These are phyloP conservation scores for Craniophora ligustri DNA, from an alignment of 2,888 invertebrate species.

Conservation along the genomic window DNA sequence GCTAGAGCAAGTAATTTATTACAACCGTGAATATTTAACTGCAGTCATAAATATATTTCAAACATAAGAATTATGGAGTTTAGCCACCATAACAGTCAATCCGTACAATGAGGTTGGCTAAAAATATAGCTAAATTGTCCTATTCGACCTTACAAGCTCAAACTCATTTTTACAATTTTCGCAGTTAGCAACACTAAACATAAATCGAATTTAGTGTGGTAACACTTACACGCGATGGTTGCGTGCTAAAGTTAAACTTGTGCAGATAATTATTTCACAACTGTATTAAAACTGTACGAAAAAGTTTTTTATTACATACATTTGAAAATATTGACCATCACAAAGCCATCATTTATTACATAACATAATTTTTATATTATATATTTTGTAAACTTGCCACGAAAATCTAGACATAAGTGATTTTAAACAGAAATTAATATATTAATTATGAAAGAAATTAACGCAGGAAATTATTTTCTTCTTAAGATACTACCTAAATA, in stretches of 20 bases:
- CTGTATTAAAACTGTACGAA: neutral
- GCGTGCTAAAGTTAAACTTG: slow-evolving; percentile 44
- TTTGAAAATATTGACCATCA: too few species aligned
- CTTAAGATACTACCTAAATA: too few species aligned
- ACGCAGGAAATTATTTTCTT: too few species aligned
- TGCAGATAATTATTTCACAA: slow-evolving; percentile 35
- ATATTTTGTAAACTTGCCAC: too few species aligned
- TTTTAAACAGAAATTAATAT: too few species aligned
- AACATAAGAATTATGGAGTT: slow-evolving; percentile 23
- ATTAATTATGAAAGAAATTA: too few species aligned
- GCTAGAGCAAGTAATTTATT: slow-evolving; percentile 18
- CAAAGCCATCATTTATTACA: too few species aligned
- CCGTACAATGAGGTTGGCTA: slow-evolving; percentile 21
- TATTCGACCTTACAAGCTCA: slow-evolving; percentile 32
- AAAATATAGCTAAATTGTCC: slow-evolving; percentile 25
- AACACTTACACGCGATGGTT: slow-evolving; percentile 48
- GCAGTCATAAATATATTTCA: slow-evolving; percentile 26
- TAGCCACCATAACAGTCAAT: slow-evolving; percentile 6
- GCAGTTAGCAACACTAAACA: slow-evolving; percentile 36
- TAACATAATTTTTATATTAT: too few species aligned
- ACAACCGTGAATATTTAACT: slow-evolving; percentile 17
- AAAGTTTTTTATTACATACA: too few species aligned
- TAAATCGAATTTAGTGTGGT: slow-evolving; percentile 40
- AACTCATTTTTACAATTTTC: slow-evolving; percentile 38
- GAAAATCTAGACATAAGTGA: too few species aligned